Percentiles rank a stretch among this genome's conserved stretches.
These are phyloP conservation scores for Aramus guarauna DNA, from an alignment of 2,113 vertebrate genomes.

Conservation along the genomic window DNA sequence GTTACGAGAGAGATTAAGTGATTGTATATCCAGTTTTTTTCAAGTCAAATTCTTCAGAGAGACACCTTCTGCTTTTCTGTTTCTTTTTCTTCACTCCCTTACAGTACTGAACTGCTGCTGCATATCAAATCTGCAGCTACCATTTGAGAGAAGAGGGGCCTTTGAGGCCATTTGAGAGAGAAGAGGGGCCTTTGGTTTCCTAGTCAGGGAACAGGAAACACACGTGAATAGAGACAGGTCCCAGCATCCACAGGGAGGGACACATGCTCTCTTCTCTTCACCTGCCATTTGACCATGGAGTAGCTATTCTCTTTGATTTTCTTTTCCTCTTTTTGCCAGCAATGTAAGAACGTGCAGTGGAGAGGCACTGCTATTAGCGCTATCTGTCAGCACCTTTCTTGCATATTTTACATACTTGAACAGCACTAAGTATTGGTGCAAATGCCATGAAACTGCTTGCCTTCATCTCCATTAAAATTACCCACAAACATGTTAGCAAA, in stretches of 20 bases:
- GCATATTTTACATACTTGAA: neutral
- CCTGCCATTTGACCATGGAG: neutral
- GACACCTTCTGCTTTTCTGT: neutral
- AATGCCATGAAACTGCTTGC: neutral
- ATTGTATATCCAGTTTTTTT: neutral
- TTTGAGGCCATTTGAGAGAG: neutral
- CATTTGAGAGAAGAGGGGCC: neutral
- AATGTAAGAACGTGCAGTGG: neutral
- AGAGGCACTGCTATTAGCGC: neutral
- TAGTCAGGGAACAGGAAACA: neutral
- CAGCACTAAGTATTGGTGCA: neutral
- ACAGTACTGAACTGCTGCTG: neutral
- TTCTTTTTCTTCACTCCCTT: neutral
- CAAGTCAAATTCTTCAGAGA: neutral
- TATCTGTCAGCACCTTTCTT: neutral
- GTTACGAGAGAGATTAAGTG: neutral
- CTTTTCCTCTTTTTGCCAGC: neutral
- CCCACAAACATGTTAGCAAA: neutral
- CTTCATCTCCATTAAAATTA: neutral
- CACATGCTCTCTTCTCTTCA: neutral
- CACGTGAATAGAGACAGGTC: neutral
- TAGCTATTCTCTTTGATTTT: neutral
- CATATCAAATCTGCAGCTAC: neutral
- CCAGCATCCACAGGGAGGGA: neutral
- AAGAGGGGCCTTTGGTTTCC: neutral